These are phyloP conservation scores for Poecilobothrus nobilitatus DNA, from an alignment of 2,888 invertebrate species.

Conservation along the genomic window DNA sequence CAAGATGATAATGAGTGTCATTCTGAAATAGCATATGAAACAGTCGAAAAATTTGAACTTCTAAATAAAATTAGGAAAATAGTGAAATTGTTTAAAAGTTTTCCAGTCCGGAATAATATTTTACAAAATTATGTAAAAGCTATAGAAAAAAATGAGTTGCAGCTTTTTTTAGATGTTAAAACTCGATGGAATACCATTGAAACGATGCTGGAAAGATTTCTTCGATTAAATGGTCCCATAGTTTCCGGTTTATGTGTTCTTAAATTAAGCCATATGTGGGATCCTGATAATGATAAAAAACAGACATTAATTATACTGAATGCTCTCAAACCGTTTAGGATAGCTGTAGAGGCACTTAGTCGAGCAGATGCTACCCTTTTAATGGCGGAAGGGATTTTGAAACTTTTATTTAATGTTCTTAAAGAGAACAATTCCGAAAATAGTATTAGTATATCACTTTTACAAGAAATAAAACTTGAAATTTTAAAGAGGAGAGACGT, in stretches of 20 bases:
- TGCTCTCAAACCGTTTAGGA: conserved; percentile 7
- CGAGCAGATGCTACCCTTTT: conserved; percentile 5
- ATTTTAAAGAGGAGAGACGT: neutral
- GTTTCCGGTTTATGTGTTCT: neutral
- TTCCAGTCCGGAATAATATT: neutral
- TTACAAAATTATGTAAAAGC: neutral
- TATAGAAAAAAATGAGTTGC: neutral
- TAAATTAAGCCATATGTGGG: conserved; percentile 7
- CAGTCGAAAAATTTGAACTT: too few species aligned
- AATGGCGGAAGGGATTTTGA: conserved; percentile 9
- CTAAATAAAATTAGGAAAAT: neutral
- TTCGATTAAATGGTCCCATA: neutral
- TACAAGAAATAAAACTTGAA: neutral
- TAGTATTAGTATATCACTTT: neutral
- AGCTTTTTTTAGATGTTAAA: conserved; percentile 9
- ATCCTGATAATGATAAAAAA: conserved; percentile 7
- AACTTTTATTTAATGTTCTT: conserved; percentile 10
- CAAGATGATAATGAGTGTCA: neutral
- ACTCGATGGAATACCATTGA: conserved; percentile 10
- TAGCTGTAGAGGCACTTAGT: conserved; percentile 11
- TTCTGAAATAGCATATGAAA: neutral
- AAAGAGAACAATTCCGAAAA: neutral
- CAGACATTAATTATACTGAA: neutral
- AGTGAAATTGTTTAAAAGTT: neutral
- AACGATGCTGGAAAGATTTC: conserved; percentile 4